phyloP scores from a whole-genome alignment of 1,140 invertebrate species.

The Heterodera schachtii region DNA sequence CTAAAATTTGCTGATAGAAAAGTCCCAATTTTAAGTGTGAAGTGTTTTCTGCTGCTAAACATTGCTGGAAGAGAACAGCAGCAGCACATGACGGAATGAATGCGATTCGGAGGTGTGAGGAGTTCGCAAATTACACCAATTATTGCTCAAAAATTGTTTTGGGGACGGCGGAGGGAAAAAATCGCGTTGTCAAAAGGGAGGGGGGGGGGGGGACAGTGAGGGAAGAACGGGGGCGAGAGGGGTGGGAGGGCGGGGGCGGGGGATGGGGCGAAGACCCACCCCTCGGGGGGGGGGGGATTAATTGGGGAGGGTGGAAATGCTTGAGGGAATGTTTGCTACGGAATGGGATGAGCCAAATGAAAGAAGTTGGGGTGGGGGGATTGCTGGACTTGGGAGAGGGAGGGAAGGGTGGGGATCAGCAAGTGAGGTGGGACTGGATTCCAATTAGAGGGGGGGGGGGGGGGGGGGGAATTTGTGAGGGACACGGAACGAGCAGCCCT shows the following conservation, averaged over 20 bases:
- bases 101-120: not conserved
- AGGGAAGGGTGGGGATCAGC: no score
- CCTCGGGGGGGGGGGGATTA: not conserved
- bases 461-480: not conserved
- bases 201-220: not conserved
- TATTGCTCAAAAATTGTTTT: slow-evolving; percentile 9
- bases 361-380: not conserved
- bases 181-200: no score
- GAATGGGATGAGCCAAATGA: not conserved
- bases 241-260: not conserved
- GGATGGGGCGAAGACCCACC: not conserved
- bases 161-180: not conserved
- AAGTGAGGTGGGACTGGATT: not conserved
- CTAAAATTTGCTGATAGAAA: no score
- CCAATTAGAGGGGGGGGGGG: no score
- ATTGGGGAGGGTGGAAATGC: not conserved
- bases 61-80: not conserved
- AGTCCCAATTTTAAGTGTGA: no score
- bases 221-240: not conserved
- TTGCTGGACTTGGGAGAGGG: no score
- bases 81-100: not conserved
- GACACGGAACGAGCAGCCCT: not conserved
- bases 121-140: slow-evolving; percentile 17
- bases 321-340: not conserved
- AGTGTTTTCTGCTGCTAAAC: no score